These are phyloP conservation scores for Eupeodes luniger DNA, from an alignment of 2,888 invertebrate genomes.

Conservation along the genomic window DNA sequence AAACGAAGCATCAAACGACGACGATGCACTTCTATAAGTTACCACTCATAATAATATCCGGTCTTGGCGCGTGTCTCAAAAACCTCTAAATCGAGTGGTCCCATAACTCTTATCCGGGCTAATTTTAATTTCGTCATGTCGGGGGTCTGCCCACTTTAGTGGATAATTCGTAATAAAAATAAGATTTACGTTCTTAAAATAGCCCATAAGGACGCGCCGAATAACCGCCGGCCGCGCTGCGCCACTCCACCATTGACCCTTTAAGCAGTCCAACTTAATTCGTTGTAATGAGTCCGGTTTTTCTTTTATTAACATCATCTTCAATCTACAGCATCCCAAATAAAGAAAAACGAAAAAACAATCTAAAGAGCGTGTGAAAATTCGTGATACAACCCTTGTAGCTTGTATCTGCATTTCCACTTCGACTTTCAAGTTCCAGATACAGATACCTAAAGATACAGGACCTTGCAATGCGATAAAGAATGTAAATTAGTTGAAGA, in stretches of 20 bases:
- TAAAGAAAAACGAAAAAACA: background rate
- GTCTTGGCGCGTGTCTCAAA: constrained; percentile 67
- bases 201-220: constrained; percentile 27
- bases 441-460: constrained; percentile 4
- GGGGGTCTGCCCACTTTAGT: constrained; percentile 71
- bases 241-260: constrained; percentile 56
- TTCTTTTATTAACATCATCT: constrained; percentile 4
- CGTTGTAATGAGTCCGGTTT: constrained; percentile 69
- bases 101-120: constrained; percentile 67
- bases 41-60: constrained; percentile 47
- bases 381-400: constrained; percentile 45
- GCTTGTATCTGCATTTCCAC: constrained; percentile 1
- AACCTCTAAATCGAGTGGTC: constrained; percentile 60
- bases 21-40: background rate
- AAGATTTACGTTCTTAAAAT: constrained; percentile 72
- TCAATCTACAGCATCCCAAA: background rate
- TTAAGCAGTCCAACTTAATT: constrained; percentile 56
- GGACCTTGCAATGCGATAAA: constrained; percentile 63
- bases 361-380: constrained; percentile 54
- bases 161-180: constrained; percentile 75
- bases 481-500: constrained; percentile 68
- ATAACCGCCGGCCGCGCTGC: background rate
- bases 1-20: constrained; percentile 15
- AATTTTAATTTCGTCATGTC: constrained; percentile 38
- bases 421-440: too few relatives aligned